A percentile compares a stretch with the other conserved stretches of the same genome.
Evolutionary conservation across 1,140 invertebrate genomes (phyloP).

Genomic region (Heterodera carotae): DNA sequence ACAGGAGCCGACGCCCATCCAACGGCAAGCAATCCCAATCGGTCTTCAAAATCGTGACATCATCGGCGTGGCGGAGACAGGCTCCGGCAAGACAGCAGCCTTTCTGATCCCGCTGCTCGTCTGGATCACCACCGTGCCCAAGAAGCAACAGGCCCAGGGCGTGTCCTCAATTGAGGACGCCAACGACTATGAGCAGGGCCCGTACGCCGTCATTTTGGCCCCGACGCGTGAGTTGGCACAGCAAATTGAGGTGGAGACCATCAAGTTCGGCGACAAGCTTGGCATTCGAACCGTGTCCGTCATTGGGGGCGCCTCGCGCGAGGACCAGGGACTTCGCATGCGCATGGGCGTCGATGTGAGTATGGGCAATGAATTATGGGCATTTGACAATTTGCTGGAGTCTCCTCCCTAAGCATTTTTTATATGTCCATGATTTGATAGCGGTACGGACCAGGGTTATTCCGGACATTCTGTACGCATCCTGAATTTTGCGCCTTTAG

Average conservation of each 20-base stretch:
- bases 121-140: constrained; percentile 97
- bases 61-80: constrained; percentile 98
- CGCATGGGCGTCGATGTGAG: constrained; percentile 89
- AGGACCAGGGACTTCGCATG: constrained; percentile 96
- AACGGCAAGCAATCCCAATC: constrained; percentile 97
- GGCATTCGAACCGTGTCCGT: constrained; percentile 95
- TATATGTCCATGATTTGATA: too few species aligned
- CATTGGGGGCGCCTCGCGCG: constrained; percentile 92
- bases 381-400: too few species aligned
- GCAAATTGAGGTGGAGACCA: constrained; percentile 98
- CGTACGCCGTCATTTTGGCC: constrained; percentile 97
- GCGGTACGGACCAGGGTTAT: too few species aligned
- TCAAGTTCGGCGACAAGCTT: constrained; percentile 91
- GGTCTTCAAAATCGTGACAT: constrained; percentile 97
- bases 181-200: constrained; percentile 80
- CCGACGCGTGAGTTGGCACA: constrained; percentile 98
- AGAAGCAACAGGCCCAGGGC: constrained; percentile 73
- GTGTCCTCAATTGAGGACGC: constrained; percentile 38
- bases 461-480: constrained; percentile 17
- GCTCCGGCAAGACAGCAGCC: constrained; percentile 95
- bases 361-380: constrained; percentile 1
- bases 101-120: constrained; percentile 94
- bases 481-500: constrained; percentile 67
- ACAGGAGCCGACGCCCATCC: constrained; percentile 94
- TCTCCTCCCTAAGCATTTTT: too few species aligned